Evolutionary conservation across 2,797 vertebrate genomes (phyloP).

Genomic region (Allobates femoralis): DNA sequence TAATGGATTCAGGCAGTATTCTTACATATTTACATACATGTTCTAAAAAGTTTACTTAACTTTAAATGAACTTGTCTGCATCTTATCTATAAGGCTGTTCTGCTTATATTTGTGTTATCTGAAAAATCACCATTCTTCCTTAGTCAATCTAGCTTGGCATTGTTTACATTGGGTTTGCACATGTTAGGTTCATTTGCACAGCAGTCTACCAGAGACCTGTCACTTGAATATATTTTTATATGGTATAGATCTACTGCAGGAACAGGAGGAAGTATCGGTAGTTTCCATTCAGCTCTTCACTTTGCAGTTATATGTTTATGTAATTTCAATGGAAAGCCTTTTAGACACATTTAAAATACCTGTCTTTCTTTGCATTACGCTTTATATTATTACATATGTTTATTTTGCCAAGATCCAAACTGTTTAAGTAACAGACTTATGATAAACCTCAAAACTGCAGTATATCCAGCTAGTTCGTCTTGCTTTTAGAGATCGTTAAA

Average conservation of each 20-base stretch:
- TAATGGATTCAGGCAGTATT: background rate
- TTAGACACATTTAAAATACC: slow-evolving; percentile 46
- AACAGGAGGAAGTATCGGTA: slow-evolving; percentile 18
- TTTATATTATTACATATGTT: slow-evolving; percentile 29
- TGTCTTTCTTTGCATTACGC: background rate
- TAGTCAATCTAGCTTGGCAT: slow-evolving; percentile 16
- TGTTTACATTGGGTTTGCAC: slow-evolving; percentile 48
- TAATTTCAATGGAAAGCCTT: slow-evolving; percentile 50
- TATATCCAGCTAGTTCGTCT: background rate
- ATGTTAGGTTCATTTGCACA: slow-evolving; percentile 22
- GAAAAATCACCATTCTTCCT: slow-evolving; percentile 38
- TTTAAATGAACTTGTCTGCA: slow-evolving; percentile 39
- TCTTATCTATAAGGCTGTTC: slow-evolving; percentile 16
- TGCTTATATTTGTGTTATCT: slow-evolving; percentile 58
- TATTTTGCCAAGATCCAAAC: slow-evolving; percentile 31
- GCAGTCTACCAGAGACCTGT: slow-evolving; percentile 8
- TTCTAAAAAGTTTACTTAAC: slow-evolving; percentile 43
- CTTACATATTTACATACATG: slow-evolving; percentile 25
- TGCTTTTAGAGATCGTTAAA: background rate
- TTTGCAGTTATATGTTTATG: slow-evolving; percentile 52
- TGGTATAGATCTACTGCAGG: slow-evolving; percentile 42
- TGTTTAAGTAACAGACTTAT: background rate
- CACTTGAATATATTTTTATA: slow-evolving; percentile 53
- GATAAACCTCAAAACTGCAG: background rate
- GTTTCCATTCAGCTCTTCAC: slow-evolving; percentile 28